A percentile compares a stretch with the other conserved stretches of the same genome.
phyloP scores from a whole-genome alignment of 2,888 invertebrate species.

The Protodeltote pygarga region DNA sequence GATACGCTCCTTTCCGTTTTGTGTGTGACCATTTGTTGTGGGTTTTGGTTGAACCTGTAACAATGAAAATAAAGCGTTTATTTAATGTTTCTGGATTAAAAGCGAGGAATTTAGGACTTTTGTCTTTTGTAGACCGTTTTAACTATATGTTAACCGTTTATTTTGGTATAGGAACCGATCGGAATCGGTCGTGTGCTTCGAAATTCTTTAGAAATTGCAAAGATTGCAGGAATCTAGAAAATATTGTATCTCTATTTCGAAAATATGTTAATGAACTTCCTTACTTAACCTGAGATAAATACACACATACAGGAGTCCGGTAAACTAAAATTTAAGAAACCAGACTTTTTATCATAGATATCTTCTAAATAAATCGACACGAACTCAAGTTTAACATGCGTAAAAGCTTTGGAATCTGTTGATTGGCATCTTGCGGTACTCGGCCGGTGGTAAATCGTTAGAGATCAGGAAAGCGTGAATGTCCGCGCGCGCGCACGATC shows the following conservation, averaged over 20 bases:
- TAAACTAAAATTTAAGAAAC: too few relatives aligned
- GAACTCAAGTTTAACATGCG: neutral
- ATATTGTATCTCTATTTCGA: too few relatives aligned
- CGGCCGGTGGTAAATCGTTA: conserved; percentile 36
- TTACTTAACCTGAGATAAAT: too few relatives aligned
- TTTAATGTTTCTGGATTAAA: neutral
- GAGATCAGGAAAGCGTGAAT: conserved; percentile 76
- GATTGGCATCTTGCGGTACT: conserved; percentile 35
- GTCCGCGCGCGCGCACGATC: conserved; percentile 49
- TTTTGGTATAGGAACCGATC: too few relatives aligned
- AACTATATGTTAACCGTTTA: too few relatives aligned
- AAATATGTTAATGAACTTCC: too few relatives aligned
- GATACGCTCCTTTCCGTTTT: conserved; percentile 77
- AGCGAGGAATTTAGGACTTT: too few relatives aligned
- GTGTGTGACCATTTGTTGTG: conserved; percentile 79
- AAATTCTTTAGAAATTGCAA: too few relatives aligned
- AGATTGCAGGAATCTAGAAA: too few relatives aligned
- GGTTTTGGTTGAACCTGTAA: conserved; percentile 84
- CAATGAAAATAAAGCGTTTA: conserved; percentile 56
- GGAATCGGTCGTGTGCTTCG: too few relatives aligned
- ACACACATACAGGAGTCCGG: too few relatives aligned
- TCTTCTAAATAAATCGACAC: neutral
- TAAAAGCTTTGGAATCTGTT: conserved; percentile 54
- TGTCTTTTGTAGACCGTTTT: too few relatives aligned
- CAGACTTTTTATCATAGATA: neutral